Evolutionary conservation across 2,888 invertebrate genomes (phyloP), one percentile per base, ranked within the genome.

Genomic region (Graphium colonna): DNA sequence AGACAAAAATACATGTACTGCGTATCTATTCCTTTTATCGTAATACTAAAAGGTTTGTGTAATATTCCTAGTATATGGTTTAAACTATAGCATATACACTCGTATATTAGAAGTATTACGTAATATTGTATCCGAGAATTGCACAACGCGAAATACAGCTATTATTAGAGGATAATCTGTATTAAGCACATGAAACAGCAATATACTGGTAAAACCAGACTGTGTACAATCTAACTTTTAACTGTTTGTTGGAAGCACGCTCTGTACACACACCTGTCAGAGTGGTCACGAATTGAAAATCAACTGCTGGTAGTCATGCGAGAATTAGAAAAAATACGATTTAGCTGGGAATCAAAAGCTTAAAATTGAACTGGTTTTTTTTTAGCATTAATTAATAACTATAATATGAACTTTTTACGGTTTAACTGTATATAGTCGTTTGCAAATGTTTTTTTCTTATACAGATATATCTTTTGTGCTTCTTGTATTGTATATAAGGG

Each of bases 221-320:
- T 10, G 61, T 65, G 62, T 61, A 71, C 75, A 78, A 79, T 79
- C 75, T 78, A 80, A 82, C 68, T 80, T n/a, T 79, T 69, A 68
- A 75, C 70, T 64, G 72, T 75, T 77, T 70, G 70, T 71, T 73
- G 62, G 67, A 69, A 75, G 68, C 72, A 68, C 72, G 75, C 69
- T 67, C 63, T 58, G 70, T 76, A 77, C 77, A 79, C 79, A 80
- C 76, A 81, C 76, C 75, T 77, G 75, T 77, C 74, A 73, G 71
- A 69, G 63, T 69, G 70, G 75, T 79, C 79, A 82, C 80, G 84
- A 82, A 82, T 82, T 82, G 81, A 79, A 79, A 75, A 73, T 66
- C 65, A 73, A 86, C 69, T 73, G 75, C 75, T 60, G 60, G 56
- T 63, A 68, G 69, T 70, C 85, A 86, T 80, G 85, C 85, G 60